A percentile compares a stretch with the other conserved stretches of the same genome.
Conservation (phyloP, 2,888 invertebrate genomes). For the Stictocephala bisonia region DNA sequence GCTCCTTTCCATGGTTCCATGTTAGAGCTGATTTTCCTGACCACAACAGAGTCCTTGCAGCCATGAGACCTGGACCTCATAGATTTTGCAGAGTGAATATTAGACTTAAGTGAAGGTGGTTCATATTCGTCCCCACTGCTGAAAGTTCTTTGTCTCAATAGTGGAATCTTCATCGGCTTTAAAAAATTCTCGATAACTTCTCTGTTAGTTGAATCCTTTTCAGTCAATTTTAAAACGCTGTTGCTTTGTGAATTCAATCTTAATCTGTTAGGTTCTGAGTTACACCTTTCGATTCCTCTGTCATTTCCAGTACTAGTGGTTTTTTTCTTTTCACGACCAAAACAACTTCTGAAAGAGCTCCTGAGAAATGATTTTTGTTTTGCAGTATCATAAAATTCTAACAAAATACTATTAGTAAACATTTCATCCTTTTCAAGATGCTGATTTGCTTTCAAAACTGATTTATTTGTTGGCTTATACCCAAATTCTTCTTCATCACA, state of each 20-base stretch:
- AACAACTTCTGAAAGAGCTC: conserved; percentile 5
- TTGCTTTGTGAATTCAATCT: conserved; percentile 15
- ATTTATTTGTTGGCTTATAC: not conserved
- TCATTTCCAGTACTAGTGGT: conserved; percentile 4
- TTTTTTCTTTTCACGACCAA: conserved; percentile 11
- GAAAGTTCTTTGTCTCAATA: not conserved
- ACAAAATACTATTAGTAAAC: not conserved
- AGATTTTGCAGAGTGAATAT: not conserved
- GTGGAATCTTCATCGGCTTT: conserved; percentile 10
- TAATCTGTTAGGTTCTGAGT: not conserved
- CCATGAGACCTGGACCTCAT: conserved; percentile 16
- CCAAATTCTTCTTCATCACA: conserved; percentile 7
- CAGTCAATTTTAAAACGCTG: not conserved
- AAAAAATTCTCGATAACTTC: conserved; percentile 8
- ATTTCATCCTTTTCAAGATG: not conserved
- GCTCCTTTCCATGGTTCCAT: conserved; percentile 14
- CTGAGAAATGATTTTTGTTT: not conserved
- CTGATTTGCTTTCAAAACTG: not conserved
- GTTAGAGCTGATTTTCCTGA: not conserved
- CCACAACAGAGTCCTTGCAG: not conserved
- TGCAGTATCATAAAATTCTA: not conserved
- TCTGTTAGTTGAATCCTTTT: not conserved
- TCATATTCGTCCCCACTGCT: not conserved
- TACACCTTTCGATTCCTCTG: too few relatives aligned
- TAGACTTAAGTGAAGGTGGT: not conserved